These are phyloP conservation scores for Larimichthys polyactis DNA, from an alignment of 2,113 vertebrate species.

Conservation along the genomic window DNA sequence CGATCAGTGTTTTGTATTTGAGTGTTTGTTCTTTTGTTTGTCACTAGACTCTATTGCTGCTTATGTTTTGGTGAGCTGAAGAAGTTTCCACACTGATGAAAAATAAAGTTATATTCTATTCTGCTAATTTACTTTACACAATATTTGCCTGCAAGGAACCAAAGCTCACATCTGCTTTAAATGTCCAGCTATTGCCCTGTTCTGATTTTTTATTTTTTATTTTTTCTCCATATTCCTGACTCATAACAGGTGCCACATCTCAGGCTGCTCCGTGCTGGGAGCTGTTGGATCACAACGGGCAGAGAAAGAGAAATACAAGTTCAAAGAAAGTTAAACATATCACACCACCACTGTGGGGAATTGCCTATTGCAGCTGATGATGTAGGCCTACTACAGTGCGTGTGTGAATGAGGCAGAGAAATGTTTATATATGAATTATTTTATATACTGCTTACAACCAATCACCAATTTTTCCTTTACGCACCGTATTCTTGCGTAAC, in stretches of 20 bases:
- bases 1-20: neutral
- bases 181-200: neutral
- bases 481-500: neutral
- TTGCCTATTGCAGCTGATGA: neutral
- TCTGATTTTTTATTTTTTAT: neutral
- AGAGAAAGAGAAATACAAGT: neutral
- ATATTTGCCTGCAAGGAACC: neutral
- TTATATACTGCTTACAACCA: neutral
- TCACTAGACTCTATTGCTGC: neutral
- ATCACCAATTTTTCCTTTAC: neutral
- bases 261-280: neutral
- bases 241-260: slow-evolving; percentile 13
- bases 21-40: neutral
- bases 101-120: too few species aligned
- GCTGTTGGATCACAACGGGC: slow-evolving; percentile 3
- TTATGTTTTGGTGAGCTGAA: neutral
- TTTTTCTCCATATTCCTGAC: slow-evolving; percentile 12
- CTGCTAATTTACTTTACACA: too few species aligned
- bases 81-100: too few species aligned
- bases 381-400: too few species aligned
- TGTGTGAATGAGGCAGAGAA: neutral
- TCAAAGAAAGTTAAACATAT: neutral
- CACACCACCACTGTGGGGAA: neutral
- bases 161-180: slow-evolving; percentile 15
- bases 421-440: neutral